Conservation (phyloP, 2,888 invertebrate genomes). For the Rhimphoctona megacephalus region DNA sequence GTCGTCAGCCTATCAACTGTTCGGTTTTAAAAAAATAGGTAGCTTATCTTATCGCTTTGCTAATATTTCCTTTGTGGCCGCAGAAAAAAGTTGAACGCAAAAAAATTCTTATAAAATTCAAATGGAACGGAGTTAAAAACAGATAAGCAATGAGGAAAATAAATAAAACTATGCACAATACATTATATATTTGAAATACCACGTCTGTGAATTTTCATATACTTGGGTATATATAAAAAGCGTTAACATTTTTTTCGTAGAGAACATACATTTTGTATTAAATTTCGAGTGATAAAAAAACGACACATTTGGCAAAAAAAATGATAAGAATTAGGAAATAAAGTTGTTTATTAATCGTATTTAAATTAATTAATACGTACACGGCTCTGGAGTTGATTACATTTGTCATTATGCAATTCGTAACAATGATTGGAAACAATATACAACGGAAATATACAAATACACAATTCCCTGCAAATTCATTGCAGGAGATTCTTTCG, state of each 20-base stretch:
- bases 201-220: neutral
- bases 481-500: constrained; percentile 40
- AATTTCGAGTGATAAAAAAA: neutral
- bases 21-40: neutral
- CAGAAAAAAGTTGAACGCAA: neutral
- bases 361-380: constrained; percentile 81
- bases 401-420: constrained; percentile 75
- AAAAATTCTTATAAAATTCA: neutral
- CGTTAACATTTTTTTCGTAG: neutral
- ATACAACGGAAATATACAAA: constrained; percentile 77
- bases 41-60: neutral
- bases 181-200: neutral
- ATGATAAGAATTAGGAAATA: constrained; percentile 62
- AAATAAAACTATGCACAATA: neutral
- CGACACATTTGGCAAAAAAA: neutral
- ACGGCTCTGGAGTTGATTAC: constrained; percentile 75
- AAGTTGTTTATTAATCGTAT: constrained; percentile 78
- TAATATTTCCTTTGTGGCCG: neutral
- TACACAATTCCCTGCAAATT: constrained; percentile 61
- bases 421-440: constrained; percentile 79
- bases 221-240: neutral
- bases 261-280: neutral
- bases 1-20: neutral
- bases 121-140: neutral
- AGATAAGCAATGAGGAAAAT: neutral